Evolutionary conservation across 2,113 vertebrate species (phyloP).

Genomic region (Micromys minutus): DNA sequence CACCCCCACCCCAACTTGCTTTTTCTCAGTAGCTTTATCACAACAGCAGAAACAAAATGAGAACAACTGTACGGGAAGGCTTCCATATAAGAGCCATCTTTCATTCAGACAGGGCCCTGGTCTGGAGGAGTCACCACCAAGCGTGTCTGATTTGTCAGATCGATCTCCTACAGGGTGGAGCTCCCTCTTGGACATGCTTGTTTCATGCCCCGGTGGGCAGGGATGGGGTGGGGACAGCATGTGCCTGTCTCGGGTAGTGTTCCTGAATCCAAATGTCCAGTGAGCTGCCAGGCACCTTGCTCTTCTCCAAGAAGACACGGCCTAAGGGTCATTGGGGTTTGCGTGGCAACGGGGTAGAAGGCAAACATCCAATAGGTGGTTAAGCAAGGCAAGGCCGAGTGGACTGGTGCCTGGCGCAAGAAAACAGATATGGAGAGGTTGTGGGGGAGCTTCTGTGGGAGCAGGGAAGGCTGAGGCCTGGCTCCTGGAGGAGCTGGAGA

Average conservation of each 20-base stretch:
- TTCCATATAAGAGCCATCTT: neutral
- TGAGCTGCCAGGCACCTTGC: fast-evolving
- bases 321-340: fast-evolving
- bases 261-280: neutral
- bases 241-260: too few species aligned
- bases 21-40: too few species aligned
- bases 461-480: neutral
- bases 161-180: fast-evolving
- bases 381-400: fast-evolving
- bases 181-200: neutral
- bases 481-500: neutral
- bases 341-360: fast-evolving
- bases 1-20: neutral
- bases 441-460: neutral
- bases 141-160: fast-evolving
- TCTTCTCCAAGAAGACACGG: neutral
- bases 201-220: fast-evolving
- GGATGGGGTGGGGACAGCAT: fast-evolving
- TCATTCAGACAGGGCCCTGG: neutral
- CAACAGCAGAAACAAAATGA: neutral
- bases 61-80: too few species aligned
- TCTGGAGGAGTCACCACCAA: fast-evolving
- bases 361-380: fast-evolving
- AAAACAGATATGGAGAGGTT: too few species aligned
- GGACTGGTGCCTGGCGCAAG: fast-evolving